phyloP scores from a whole-genome alignment of 2,113 vertebrate species.

The Pseudorectes ferrugineus region DNA sequence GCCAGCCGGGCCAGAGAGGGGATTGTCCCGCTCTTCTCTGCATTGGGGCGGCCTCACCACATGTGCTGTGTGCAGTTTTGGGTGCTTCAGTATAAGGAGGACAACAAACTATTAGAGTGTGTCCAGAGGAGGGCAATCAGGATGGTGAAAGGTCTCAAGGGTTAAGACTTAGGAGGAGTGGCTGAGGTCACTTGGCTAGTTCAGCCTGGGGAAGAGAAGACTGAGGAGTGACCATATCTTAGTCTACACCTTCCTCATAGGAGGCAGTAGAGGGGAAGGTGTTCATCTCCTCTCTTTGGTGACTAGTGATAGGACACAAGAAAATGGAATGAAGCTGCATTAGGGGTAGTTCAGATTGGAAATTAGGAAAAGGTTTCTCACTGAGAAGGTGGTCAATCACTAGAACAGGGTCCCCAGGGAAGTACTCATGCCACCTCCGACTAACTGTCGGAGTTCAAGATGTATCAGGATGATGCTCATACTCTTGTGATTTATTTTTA shows the following conservation, averaged over 20 bases:
- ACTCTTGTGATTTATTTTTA: background rate
- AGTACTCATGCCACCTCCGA: too few species aligned
- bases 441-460: background rate
- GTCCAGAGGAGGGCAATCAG: accelerated
- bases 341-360: background rate
- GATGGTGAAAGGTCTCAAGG: background rate
- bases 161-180: background rate
- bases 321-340: background rate
- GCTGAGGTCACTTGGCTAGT: background rate
- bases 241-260: background rate
- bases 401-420: background rate
- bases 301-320: background rate
- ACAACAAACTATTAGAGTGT: background rate
- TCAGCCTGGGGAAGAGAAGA: background rate
- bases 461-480: background rate
- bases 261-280: background rate
- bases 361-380: background rate
- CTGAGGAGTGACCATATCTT: too few species aligned
- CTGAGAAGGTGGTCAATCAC: background rate
- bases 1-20: accelerated
- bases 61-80: accelerated
- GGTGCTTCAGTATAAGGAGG: accelerated
- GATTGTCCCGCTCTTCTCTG: background rate
- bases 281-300: background rate
- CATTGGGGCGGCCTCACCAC: accelerated